Evolutionary conservation across 92 coral and sea anemone genomes (phyloP).

Genomic region (Diadumene lineata): DNA sequence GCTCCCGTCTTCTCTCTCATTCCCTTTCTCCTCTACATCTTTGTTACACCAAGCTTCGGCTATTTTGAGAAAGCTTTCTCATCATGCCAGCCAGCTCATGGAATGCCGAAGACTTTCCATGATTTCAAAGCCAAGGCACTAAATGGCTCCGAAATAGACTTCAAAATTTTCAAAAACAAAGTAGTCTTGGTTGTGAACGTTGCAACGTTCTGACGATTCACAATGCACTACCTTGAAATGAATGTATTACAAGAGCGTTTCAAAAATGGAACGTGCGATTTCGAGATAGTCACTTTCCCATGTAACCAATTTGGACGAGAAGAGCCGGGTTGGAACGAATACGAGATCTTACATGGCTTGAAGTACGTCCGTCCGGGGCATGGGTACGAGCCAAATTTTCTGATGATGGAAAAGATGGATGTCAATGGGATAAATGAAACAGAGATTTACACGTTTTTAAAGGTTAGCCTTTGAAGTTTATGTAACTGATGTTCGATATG

Average conservation of each 20-base stretch:
- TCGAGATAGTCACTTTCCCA: constrained; percentile 66
- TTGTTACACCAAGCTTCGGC: background rate
- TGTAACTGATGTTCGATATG: background rate
- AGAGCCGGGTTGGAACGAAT: constrained; percentile 73
- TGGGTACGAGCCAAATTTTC: constrained; percentile 53
- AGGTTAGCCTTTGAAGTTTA: constrained; percentile 61
- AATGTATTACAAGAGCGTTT: constrained; percentile 63
- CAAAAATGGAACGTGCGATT: constrained; percentile 54
- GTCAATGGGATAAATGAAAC: constrained; percentile 74
- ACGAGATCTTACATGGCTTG: constrained; percentile 70
- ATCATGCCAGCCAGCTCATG: background rate
- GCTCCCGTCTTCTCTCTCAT: constrained; percentile 16
- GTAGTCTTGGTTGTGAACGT: constrained; percentile 66
- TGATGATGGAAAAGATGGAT: constrained; percentile 61
- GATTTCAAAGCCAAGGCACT: constrained; percentile 49
- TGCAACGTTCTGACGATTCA: constrained; percentile 76
- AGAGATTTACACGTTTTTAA: constrained; percentile 61
- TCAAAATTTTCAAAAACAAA: constrained; percentile 40
- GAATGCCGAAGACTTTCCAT: constrained; percentile 43
- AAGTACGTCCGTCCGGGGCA: constrained; percentile 79
- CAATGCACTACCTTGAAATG: constrained; percentile 70
- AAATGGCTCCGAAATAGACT: constrained; percentile 30
- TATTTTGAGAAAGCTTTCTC: constrained; percentile 16
- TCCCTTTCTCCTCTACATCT: background rate
- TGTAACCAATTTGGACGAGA: constrained; percentile 82